Percentiles rank a stretch among this genome's conserved stretches.
phyloP scores from a whole-genome alignment of 2,888 invertebrate genomes.

The Morpho helenor region DNA sequence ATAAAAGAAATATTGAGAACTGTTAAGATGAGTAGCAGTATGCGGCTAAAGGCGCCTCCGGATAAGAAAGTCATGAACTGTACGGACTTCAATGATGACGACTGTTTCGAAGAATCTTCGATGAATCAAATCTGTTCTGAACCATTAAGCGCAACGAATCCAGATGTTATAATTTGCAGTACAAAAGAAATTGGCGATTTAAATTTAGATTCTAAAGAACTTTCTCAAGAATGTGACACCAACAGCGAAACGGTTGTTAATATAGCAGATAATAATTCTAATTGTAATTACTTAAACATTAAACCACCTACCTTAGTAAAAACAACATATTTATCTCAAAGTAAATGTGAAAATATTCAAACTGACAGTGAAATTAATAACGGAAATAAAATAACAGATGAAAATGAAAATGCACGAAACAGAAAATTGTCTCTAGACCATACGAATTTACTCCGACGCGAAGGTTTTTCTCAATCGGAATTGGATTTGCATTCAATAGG shows the following conservation, averaged over 20 bases:
- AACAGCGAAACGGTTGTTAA: not conserved
- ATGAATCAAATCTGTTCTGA: constrained; percentile 29
- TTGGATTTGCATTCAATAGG: constrained; percentile 64
- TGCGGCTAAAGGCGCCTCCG: constrained; percentile 58
- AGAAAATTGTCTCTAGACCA: constrained; percentile 67
- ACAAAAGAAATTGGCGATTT: constrained; percentile 15
- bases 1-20: constrained; percentile 65
- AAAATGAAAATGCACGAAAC: constrained; percentile 32
- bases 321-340: not conserved
- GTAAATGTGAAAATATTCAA: not conserved
- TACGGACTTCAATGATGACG: constrained; percentile 56
- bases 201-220: constrained; percentile 17
- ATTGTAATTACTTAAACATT: constrained; percentile 1
- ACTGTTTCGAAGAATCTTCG: constrained; percentile 39
- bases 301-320: not conserved
- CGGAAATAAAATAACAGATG: constrained; percentile 5
- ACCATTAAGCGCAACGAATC: constrained; percentile 49
- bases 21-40: constrained; percentile 69
- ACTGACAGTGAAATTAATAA: not conserved
- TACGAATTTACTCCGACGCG: constrained; percentile 51
- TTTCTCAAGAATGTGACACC: constrained; percentile 21
- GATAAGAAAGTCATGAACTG: constrained; percentile 61
- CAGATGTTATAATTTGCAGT: constrained; percentile 35
- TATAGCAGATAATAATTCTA: not conserved
- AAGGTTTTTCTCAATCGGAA: constrained; percentile 64